These are phyloP conservation scores for Pampus argenteus DNA, from an alignment of 2,797 vertebrate species.

Conservation along the genomic window DNA sequence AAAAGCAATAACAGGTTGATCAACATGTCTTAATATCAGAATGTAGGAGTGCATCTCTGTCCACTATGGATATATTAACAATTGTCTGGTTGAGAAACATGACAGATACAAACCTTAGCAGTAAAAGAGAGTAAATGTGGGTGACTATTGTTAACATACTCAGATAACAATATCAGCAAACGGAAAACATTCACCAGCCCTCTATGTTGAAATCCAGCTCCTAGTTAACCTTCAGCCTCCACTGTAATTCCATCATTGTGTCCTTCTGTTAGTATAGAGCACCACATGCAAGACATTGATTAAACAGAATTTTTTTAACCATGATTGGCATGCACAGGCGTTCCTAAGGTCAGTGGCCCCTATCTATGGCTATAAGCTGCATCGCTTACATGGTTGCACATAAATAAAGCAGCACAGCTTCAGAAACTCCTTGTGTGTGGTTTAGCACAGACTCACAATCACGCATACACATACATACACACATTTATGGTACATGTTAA, in stretches of 20 bases:
- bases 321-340: conserved; percentile 27
- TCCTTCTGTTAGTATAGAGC: not conserved
- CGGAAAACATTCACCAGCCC: not conserved
- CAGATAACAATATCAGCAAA: not conserved
- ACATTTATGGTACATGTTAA: conserved; percentile 29
- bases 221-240: conserved; percentile 1
- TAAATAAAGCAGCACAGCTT: conserved; percentile 34
- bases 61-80: not conserved
- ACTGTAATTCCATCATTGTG: not conserved
- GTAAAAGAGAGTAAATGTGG: not conserved
- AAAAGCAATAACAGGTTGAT: conserved; percentile 1
- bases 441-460: conserved; percentile 8
- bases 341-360: conserved; percentile 35
- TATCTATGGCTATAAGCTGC: conserved; percentile 29
- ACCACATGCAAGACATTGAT: conserved; percentile 19
- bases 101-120: conserved; percentile 3
- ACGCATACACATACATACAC: conserved; percentile 9
- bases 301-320: conserved; percentile 24
- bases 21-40: not conserved
- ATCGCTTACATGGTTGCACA: conserved; percentile 10
- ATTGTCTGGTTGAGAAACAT: not conserved
- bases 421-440: not conserved
- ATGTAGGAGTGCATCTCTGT: not conserved
- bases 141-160: not conserved
- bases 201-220: conserved; percentile 9